Percentiles rank a stretch among this genome's conserved stretches.
These are phyloP conservation scores for Halisarca cf. caerulea DNA, from an alignment of 37 sponge, comb jelly and placozoan species.

Conservation along the genomic window DNA sequence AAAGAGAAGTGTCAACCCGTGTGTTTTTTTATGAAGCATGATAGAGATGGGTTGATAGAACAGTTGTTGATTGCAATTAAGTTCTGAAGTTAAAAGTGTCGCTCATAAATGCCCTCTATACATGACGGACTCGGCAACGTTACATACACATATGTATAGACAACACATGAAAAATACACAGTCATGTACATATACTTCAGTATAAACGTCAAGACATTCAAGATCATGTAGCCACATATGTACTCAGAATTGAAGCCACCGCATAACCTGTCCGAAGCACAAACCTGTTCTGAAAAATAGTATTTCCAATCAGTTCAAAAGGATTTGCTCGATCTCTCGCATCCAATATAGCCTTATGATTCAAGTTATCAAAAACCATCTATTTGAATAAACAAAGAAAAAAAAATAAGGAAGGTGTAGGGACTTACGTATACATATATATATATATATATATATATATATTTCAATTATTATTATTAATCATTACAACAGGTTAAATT, in stretches of 20 bases:
- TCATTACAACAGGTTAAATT: not conserved
- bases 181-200: not conserved
- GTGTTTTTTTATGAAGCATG: too few species aligned
- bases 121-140: too few species aligned
- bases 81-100: too few species aligned
- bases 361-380: constrained; percentile 80
- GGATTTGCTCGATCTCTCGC: constrained; percentile 90
- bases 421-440: not conserved
- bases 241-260: not conserved
- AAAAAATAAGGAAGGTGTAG: not conserved
- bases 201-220: not conserved
- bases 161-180: not conserved
- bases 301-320: constrained; percentile 90
- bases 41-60: too few species aligned
- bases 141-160: not conserved
- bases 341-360: constrained; percentile 79
- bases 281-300: constrained; percentile 96
- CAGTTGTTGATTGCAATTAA: too few species aligned
- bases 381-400: not conserved
- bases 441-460: too few species aligned
- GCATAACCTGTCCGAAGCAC: not conserved
- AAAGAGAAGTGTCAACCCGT: too few species aligned
- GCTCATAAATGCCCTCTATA: too few species aligned
- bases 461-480: not conserved
- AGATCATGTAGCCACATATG: not conserved